Evolutionary conservation across 2,113 vertebrate species (phyloP), one percentile per base, ranked within the genome.

Genomic region (Bubalus kerabau): DNA sequence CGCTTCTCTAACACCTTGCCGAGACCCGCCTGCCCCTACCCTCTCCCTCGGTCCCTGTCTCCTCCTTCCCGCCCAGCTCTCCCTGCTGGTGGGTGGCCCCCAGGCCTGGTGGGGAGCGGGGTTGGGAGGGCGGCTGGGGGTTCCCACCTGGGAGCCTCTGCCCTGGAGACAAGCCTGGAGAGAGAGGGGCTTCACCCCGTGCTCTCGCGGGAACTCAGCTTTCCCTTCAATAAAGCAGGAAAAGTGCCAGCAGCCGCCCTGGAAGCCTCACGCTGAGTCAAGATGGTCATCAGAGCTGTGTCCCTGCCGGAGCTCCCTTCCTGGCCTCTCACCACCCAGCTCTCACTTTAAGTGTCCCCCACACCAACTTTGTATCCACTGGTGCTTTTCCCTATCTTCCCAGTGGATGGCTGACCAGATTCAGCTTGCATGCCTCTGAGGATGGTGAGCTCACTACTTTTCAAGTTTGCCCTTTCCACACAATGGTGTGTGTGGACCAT

Each of bases 201-300:
- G 32, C 57, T 21, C 57, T 13, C 32, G 4, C 3, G 0, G 48
- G 36, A 76, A 4, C 3, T 15, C 46, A 11, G 32, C 19, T 15
- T 71, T 59, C 71, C 90, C 7, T 3, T 46, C 2, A 0, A 7
- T 15, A 1, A 95, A 28, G 17, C 1, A n/a, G 56, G n/a, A 7
- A 32, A 54, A 21, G n/a, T 0, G 32, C 7, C 2, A 2, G 26
- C 83, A 4, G 7, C 54, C 11, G 0, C 43, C 52, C 21, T 8
- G 3, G n/a, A 5, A 2, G 5, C 0, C 19, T 11, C 19, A 2
- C 30, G 0, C 0, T 5, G 30, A 12, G 23, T 24, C 28, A 36
- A 17, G 36, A 46, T 3, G 28, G 5, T 15, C 26, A 1, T 3
- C 7, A 0, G 28, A 21, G 14, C 81, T 3, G 48, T 6, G 40